These are phyloP conservation scores for Diplodus puntazzo DNA, from an alignment of 2,797 vertebrate species.

Conservation along the genomic window DNA sequence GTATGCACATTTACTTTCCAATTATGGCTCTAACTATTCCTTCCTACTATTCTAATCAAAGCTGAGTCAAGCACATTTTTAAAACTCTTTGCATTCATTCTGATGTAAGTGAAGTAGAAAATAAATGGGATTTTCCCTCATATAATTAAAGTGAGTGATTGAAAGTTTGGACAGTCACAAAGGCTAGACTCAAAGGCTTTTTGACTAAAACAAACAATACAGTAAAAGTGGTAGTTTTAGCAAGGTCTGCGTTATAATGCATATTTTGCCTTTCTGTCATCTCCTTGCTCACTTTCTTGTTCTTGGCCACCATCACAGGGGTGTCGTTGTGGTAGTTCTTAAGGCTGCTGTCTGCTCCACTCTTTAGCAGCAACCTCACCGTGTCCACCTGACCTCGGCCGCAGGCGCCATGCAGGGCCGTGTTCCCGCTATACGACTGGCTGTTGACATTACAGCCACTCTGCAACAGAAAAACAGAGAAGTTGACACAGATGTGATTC, in stretches of 20 bases:
- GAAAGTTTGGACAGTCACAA: conserved; percentile 16
- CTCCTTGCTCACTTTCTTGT: conserved; percentile 86
- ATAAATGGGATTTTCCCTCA: conserved; percentile 39
- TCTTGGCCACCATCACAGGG: conserved; percentile 91
- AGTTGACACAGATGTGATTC: conserved; percentile 39
- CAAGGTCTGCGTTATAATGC: neutral
- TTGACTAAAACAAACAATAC: conserved; percentile 1
- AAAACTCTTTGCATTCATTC: conserved; percentile 29
- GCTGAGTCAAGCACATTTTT: conserved; percentile 24
- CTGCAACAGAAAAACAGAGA: conserved; percentile 74
- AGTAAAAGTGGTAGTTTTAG: neutral
- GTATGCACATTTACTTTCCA: conserved; percentile 42
- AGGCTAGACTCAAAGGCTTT: neutral
- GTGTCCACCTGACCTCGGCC: conserved; percentile 91
- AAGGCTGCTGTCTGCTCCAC: conserved; percentile 90
- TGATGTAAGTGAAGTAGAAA: conserved; percentile 16
- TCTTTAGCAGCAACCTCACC: conserved; percentile 88
- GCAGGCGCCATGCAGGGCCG: conserved; percentile 90
- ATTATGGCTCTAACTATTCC: neutral
- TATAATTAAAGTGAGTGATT: conserved; percentile 10
- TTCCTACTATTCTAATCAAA: neutral
- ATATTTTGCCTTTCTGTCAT: neutral
- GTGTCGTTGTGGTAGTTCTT: conserved; percentile 96
- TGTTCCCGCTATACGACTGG: conserved; percentile 93
- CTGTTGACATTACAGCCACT: conserved; percentile 90